These are phyloP conservation scores for Melieria omissa DNA, from an alignment of 2,888 invertebrate species.

Conservation along the genomic window DNA sequence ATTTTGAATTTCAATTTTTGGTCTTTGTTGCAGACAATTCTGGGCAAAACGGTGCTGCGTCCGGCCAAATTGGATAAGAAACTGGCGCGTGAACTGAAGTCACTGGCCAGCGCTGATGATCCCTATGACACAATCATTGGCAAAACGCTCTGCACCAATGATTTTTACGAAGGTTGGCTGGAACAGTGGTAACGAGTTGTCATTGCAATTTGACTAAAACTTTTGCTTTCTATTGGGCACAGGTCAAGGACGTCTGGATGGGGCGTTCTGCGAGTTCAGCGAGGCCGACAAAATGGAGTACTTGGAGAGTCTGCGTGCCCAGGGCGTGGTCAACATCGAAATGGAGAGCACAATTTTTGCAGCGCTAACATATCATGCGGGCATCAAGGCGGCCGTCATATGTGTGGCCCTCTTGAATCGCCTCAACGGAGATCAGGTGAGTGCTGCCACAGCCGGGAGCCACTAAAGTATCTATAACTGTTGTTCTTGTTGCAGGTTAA, in stretches of 20 bases:
- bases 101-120: constrained; percentile 78
- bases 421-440: constrained; percentile 92
- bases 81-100: constrained; percentile 82
- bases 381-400: constrained; percentile 91
- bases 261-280: constrained; percentile 95
- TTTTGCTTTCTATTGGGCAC: background rate
- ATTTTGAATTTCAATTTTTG: background rate
- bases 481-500: constrained; percentile 72
- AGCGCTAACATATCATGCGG: constrained; percentile 92
- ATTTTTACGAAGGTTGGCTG: constrained; percentile 91
- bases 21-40: constrained; percentile 73
- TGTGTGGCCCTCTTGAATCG: constrained; percentile 94
- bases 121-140: constrained; percentile 90
- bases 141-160: constrained; percentile 95
- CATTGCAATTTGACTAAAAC: constrained; percentile 1
- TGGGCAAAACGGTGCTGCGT: constrained; percentile 84
- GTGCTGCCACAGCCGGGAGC: background rate
- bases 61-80: constrained; percentile 87
- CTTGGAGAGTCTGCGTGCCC: constrained; percentile 77
- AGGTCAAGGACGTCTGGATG: constrained; percentile 95
- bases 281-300: constrained; percentile 92
- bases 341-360: constrained; percentile 97
- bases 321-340: constrained; percentile 94
- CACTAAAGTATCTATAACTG: background rate
- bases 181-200: background rate